These are phyloP conservation scores for Tursiops truncatus DNA, from an alignment of 2,113 vertebrate species.

Conservation along the genomic window DNA sequence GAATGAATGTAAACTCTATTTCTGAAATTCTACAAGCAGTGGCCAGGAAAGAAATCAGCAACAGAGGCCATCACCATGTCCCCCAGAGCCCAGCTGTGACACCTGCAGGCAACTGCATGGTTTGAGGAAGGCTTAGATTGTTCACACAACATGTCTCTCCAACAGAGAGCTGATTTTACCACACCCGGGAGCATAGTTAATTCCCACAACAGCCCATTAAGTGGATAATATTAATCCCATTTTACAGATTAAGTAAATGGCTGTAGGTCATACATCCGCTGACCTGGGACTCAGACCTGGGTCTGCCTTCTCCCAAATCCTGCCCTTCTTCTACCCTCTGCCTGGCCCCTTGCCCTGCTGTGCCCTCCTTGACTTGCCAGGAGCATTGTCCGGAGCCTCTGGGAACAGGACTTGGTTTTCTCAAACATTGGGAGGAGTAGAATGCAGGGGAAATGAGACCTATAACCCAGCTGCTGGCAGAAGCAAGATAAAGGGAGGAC, in stretches of 20 bases:
- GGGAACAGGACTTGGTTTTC: not conserved
- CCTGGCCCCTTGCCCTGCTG: not conserved
- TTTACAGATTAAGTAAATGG: not conserved
- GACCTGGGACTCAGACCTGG: not conserved
- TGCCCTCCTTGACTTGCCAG: not conserved
- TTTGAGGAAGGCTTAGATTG: not conserved
- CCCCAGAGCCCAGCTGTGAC: not conserved
- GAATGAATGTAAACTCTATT: not conserved
- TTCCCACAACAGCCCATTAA: not conserved
- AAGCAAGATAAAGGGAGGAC: not conserved
- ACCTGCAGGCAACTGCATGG: not conserved
- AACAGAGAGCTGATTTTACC: not conserved
- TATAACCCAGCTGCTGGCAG: not conserved
- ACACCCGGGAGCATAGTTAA: not conserved
- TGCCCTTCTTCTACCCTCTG: not conserved
- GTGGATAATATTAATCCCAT: not conserved
- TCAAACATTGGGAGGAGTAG: not conserved
- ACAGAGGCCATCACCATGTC: not conserved
- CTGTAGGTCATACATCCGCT: too few relatives aligned
- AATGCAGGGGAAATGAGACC: not conserved
- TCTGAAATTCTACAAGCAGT: not conserved
- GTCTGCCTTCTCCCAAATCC: not conserved
- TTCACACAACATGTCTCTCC: not conserved
- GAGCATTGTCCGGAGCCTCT: not conserved
- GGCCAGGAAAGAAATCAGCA: not conserved